Evolutionary conservation across 92 coral and sea anemone genomes (phyloP).

Genomic region (Epizoanthus stellaris): DNA sequence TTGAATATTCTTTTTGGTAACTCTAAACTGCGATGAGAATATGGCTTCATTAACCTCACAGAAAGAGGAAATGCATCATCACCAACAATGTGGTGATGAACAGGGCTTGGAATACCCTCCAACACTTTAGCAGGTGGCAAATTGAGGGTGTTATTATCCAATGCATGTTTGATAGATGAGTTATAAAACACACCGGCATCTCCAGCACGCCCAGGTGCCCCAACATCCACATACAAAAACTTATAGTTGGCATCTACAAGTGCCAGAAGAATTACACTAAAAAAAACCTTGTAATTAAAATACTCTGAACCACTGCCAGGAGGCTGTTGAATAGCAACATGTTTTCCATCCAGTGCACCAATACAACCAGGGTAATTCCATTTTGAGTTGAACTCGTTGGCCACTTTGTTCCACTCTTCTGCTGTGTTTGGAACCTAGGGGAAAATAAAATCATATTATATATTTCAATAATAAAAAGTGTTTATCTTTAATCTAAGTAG

Average conservation of each 20-base stretch:
- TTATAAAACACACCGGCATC: slow-evolving; percentile 66
- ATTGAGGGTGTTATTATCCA: slow-evolving; percentile 43
- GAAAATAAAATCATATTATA: too few species aligned
- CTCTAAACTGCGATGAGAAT: slow-evolving; percentile 6
- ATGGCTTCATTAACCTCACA: slow-evolving; percentile 22
- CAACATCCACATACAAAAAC: slow-evolving; percentile 61
- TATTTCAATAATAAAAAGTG: too few species aligned
- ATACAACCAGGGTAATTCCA: slow-evolving; percentile 55
- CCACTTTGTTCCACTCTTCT: too few species aligned
- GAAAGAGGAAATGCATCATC: slow-evolving; percentile 47
- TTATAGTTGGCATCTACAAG: slow-evolving; percentile 33
- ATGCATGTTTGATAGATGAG: slow-evolving; percentile 49
- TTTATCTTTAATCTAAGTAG: too few species aligned
- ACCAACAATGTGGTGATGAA: slow-evolving; percentile 36
- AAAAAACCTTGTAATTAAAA: slow-evolving; percentile 42
- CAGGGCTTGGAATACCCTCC: slow-evolving; percentile 41
- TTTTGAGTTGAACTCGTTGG: too few species aligned
- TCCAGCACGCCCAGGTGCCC: slow-evolving; percentile 75
- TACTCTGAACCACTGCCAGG: slow-evolving; percentile 29
- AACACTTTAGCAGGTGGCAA: slow-evolving; percentile 45
- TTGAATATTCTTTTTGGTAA: background rate
- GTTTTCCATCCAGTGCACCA: slow-evolving; percentile 56
- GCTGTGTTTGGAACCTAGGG: too few species aligned
- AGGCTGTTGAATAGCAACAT: slow-evolving; percentile 47
- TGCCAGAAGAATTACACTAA: slow-evolving; percentile 45